These are phyloP conservation scores for Cladorhizidae sp. DNA, from an alignment of 37 sponge, comb jelly and placozoan species.

Conservation along the genomic window DNA sequence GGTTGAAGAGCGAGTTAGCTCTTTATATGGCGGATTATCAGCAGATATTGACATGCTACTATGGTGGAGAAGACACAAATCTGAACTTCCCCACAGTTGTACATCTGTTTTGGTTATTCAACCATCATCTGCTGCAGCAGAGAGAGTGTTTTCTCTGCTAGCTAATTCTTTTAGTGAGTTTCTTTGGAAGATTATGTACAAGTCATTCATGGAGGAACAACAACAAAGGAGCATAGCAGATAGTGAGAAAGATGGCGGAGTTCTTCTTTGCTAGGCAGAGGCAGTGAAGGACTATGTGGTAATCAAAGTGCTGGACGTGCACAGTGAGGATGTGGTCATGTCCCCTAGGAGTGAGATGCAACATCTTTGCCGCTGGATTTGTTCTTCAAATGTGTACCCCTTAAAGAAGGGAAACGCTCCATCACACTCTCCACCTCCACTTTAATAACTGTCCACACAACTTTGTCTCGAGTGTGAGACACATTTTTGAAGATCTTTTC, in stretches of 20 bases:
- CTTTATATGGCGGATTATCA: too few relatives aligned
- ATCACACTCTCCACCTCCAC: constrained; percentile 1
- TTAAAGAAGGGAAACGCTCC: constrained; percentile 7
- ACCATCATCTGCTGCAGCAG: too few relatives aligned
- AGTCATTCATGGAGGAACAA: neutral
- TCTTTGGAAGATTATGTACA: too few relatives aligned
- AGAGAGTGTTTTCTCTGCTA: too few relatives aligned
- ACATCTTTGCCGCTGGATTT: constrained; percentile 1
- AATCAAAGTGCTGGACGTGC: constrained; percentile 17
- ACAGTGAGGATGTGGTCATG: constrained; percentile 13
- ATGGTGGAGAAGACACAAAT: too few relatives aligned
- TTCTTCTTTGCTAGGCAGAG: constrained; percentile 1
- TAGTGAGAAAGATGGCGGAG: neutral
- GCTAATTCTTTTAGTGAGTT: too few relatives aligned
- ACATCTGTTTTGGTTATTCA: too few relatives aligned
- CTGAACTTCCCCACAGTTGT: too few relatives aligned
- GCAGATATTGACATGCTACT: too few relatives aligned
- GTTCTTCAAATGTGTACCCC: constrained; percentile 21
- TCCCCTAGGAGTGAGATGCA: neutral
- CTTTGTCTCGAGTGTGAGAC: constrained; percentile 19
- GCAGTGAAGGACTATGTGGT: neutral
- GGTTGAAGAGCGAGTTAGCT: too few relatives aligned
- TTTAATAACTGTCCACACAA: constrained; percentile 19
- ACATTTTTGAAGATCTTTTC: constrained; percentile 4
- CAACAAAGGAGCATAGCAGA: too few relatives aligned